phyloP scores from a whole-genome alignment of 2,797 vertebrate genomes.

The Bradypus variegatus region DNA sequence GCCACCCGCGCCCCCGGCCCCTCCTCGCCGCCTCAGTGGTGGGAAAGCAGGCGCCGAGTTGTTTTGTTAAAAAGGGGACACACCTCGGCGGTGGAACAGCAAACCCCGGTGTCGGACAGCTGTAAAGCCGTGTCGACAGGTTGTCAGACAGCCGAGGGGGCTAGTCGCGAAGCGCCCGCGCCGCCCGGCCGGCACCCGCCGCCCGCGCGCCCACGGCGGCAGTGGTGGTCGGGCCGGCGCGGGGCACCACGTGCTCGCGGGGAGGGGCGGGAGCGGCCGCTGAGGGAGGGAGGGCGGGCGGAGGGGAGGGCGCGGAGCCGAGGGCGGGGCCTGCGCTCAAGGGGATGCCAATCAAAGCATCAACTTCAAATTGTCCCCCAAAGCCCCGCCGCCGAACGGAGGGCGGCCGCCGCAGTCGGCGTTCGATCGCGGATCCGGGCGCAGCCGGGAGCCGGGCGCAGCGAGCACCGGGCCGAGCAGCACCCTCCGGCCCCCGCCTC shows the following conservation, averaged over 20 bases:
- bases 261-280: slow-evolving; percentile 46
- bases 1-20: slow-evolving; percentile 37
- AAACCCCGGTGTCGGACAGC: slow-evolving; percentile 88
- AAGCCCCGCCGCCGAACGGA: slow-evolving; percentile 95
- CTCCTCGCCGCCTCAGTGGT: slow-evolving; percentile 51
- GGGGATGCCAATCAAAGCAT: slow-evolving; percentile 99
- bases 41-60: slow-evolving; percentile 50
- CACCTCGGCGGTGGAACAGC: slow-evolving; percentile 79
- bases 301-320: slow-evolving; percentile 48
- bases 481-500: slow-evolving; percentile 50
- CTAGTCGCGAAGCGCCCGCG: slow-evolving; percentile 87
- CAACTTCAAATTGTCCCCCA: slow-evolving; percentile 99
- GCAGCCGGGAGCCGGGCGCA: slow-evolving; percentile 96
- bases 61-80: slow-evolving; percentile 79
- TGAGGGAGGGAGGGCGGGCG: slow-evolving; percentile 34
- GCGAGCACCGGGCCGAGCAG: slow-evolving; percentile 76
- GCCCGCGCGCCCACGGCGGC: slow-evolving; percentile 59
- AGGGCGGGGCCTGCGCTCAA: slow-evolving; percentile 89
- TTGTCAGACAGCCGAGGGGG: slow-evolving; percentile 92
- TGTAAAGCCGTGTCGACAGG: slow-evolving; percentile 92
- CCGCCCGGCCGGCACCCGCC: slow-evolving; percentile 82
- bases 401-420: slow-evolving; percentile 97
- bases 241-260: slow-evolving; percentile 85
- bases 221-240: slow-evolving; percentile 80
- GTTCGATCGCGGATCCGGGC: slow-evolving; percentile 97